Evolutionary conservation across 2,797 vertebrate species (phyloP), one percentile per base, ranked within the genome.

Genomic region (Falco biarmicus): DNA sequence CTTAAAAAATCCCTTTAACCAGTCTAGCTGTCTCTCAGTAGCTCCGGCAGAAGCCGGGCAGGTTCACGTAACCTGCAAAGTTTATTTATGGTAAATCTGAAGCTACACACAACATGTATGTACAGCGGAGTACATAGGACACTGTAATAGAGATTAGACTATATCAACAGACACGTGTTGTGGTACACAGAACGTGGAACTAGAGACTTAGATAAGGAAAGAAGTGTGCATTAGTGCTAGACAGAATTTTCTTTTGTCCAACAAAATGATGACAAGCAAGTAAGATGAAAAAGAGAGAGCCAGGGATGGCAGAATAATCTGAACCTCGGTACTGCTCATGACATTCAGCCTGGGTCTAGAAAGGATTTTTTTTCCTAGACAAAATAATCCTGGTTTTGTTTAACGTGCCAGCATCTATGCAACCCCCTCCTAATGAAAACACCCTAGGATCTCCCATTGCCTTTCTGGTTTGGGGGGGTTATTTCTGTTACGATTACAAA

Each of bases 71-170:
- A 61, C 12, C 25, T 16, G 17, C 16, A 57, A 18, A 11, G 9
- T 29, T 64, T 15, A 24, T 10, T 32, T 59, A 16, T 5, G 9
- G 56, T 22, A 54, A 41, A 60, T 6, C 9, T 0, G 0, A 69
- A 60, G 63, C 25, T 83, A 65, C 61, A 84, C 4, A 31, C 10
- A 29, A 53, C 9, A 21, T 6, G 10, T 1, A 5, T 0, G 6
- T 6, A 13, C 1, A 51, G 32, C 1, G 2, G 15, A 50, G 34
- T 3, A 31, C 2, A 25, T 0, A 34, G 41, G 11, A 20, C 14
- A 16, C 39, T 56, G 9, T 11, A 39, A 34, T 1, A 81, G 21
- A 39, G 9, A 65, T 13, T 20, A 43, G 3, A 11, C 19, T 28
- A 20, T 0, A 54, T 31, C 24, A 59, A 66, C 10, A 11, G 6